Evolutionary conservation across 2,797 vertebrate species (phyloP), one percentile per base, ranked within the genome.

Genomic region (Glyptemys insculpta): DNA sequence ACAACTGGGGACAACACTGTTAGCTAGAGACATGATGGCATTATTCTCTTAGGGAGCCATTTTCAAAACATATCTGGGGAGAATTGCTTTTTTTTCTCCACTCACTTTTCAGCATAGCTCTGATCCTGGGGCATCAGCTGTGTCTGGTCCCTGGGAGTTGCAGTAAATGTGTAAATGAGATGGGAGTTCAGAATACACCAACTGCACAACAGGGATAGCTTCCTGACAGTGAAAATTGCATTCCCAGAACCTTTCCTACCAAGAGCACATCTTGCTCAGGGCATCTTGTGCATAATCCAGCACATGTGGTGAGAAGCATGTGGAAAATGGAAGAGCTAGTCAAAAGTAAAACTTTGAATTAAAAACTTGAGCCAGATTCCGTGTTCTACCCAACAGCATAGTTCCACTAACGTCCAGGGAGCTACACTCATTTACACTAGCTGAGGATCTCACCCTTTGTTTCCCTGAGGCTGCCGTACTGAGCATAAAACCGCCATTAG

Each of bases 71-170:
- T 29, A 41, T 14, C 41, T 44, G 27, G 41, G 25, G 41, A 1
- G 79, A 52, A 41, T 44, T 5, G 44, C 31, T 11, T 31, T 41
- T 41, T 50, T 1, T 10, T 27, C 4, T 19, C 65, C 59, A 0
- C 72, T 85, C 41, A 1, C 83, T 6, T 12, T n/a, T 34, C 81
- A 84, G 72, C 16, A 18, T n/a, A 72, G 72, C 76, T 84, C 92
- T 50, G 29, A 62, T 53, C 4, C 37, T 72, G 37, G 37, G n/a
- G n/a, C n/a, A 6, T 41, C 19, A 57, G 8, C 76, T 79, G 37
- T 37, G 23, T 80, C 79, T 76, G 62, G 37, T 3, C 74, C 80
- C 15, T 31, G 47, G 56, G 57, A 78, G 50, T 56, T 86, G 54
- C 3, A 41, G 1, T 31, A 80, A 83, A 18, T 91, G 53, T 88